Evolutionary conservation across 2,888 invertebrate species (phyloP), one percentile per base, ranked within the genome.

Genomic region (Blomia tropicalis): DNA sequence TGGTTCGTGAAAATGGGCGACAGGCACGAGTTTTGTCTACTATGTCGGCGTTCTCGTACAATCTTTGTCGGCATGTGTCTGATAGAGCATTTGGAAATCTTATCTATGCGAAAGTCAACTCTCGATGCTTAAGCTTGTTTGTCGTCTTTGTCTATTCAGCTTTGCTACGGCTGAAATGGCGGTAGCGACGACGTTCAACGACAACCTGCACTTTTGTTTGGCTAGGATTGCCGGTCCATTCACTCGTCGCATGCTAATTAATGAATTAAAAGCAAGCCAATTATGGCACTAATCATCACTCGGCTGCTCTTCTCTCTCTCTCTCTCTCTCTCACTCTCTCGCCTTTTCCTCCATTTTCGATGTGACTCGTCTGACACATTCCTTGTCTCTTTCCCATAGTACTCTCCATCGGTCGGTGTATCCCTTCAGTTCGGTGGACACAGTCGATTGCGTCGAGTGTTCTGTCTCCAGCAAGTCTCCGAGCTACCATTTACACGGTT

Each of bases 181-280:
- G n/a, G n/a, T n/a, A n/a, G n/a, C n/a, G n/a, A n/a, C n/a, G 7
- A 36, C 36, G 36, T 36, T 36, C 36, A 17, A 17, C 36, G 36
- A 11, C 7, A 36, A 17, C 36, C 7, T 36, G 7, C 17, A 17
- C 17, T 7, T 36, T 17, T 17, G 17, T 36, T 36, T 36, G 36
- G 36, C 36, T 17, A 17, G 17, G 36, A 11, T 36, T 36, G 36
- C 17, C 17, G 36, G 51, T 47, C 51, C 51, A 47, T 47, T 47
- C 51, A 19, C 51, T 47, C 51, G 7, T 47, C n/a, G 51, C 51
- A 47, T 47, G 51, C 51, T 47, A 47, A 47, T 47, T 47, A 47
- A 47, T 47, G 7, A 47, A 47, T 47, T 47, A 47, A n/a, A n/a
- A n/a, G n/a, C n/a, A n/a, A n/a, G n/a, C n/a, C n/a, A n/a, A n/a